Evolutionary conservation across 1,140 invertebrate genomes (phyloP).

Genomic region (Hyles vespertilio): DNA sequence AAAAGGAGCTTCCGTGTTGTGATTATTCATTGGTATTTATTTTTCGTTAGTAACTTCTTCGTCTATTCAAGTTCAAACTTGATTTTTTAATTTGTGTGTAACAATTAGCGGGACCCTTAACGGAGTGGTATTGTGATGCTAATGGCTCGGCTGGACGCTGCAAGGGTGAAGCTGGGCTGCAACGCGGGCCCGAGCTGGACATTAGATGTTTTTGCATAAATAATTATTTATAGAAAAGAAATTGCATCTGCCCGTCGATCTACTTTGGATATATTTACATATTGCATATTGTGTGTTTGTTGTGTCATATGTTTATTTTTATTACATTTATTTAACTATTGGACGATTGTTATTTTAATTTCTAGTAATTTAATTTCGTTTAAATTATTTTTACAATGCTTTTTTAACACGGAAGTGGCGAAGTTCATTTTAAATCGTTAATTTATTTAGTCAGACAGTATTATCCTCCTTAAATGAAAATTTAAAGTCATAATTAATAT

Average conservation of each 20-base stretch:
- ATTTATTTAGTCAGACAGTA: no score
- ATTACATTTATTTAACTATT: no score
- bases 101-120: constrained; percentile 45
- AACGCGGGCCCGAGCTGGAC: constrained; percentile 35
- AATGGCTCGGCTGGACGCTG: constrained; percentile 34
- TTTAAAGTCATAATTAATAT: no score
- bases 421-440: no score
- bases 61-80: no score
- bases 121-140: constrained; percentile 52
- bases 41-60: constrained; percentile 7
- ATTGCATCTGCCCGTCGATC: constrained; percentile 24
- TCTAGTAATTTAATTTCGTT: no score
- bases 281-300: no score
- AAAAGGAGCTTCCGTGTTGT: not conserved
- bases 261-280: constrained; percentile 1
- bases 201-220: constrained; percentile 59
- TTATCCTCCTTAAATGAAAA: no score
- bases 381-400: no score
- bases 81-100: constrained; percentile 13
- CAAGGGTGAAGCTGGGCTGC: constrained; percentile 49
- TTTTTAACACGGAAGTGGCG: no score
- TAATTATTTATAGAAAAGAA: constrained; percentile 30
- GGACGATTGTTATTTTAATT: no score
- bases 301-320: no score
- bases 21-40: constrained; percentile 1